Evolutionary conservation across 2,113 vertebrate species (phyloP).

Genomic region (Formicarius rufipectus): DNA sequence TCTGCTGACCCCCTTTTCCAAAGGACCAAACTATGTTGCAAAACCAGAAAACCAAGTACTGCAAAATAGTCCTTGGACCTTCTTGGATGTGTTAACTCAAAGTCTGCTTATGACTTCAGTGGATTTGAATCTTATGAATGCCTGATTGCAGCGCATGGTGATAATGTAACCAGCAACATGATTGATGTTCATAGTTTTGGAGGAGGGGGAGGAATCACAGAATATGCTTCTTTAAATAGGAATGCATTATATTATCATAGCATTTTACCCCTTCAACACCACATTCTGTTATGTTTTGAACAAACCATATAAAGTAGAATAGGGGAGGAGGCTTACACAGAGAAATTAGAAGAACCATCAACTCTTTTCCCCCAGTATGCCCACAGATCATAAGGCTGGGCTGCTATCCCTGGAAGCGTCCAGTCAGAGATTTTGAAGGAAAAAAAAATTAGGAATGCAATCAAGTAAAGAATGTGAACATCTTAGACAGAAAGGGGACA

Average conservation of each 20-base stretch:
- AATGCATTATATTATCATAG: neutral
- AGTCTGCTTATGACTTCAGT: slow-evolving; percentile 26
- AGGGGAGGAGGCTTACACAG: neutral
- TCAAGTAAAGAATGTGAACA: neutral
- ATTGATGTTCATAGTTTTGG: slow-evolving; percentile 32
- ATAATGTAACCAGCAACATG: slow-evolving; percentile 6
- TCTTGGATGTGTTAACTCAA: neutral
- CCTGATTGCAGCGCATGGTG: neutral
- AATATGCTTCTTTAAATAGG: neutral
- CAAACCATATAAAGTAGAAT: neutral
- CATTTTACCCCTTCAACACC: neutral
- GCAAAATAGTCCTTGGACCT: slow-evolving; percentile 7
- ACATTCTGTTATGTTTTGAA: neutral
- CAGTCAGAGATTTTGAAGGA: neutral
- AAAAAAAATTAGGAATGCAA: neutral
- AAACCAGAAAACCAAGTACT: slow-evolving; percentile 58
- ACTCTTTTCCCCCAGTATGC: neutral
- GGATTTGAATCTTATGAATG: slow-evolving; percentile 42
- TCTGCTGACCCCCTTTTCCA: neutral
- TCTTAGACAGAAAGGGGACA: neutral
- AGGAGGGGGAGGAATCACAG: neutral
- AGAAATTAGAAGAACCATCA: neutral
- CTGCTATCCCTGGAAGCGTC: neutral
- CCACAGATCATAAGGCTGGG: neutral
- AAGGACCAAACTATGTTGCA: slow-evolving; percentile 23